These are phyloP conservation scores for Thripadectes ignobilis DNA, from an alignment of 2,797 vertebrate species.

Conservation along the genomic window DNA sequence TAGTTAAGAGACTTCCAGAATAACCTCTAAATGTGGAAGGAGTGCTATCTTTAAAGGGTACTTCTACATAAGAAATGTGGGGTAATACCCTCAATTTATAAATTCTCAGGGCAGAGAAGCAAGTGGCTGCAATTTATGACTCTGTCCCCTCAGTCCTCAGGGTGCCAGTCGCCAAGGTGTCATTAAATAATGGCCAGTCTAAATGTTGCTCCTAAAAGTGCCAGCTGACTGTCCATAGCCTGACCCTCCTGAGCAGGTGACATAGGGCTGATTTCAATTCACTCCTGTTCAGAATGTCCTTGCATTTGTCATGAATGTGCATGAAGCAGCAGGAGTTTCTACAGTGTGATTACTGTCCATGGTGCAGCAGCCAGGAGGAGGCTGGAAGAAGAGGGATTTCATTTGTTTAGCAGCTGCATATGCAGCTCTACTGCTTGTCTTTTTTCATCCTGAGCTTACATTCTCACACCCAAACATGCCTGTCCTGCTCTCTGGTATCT, in stretches of 20 bases:
- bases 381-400: neutral
- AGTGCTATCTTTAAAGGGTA: neutral
- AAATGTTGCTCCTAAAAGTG: neutral
- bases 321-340: neutral
- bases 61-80: neutral
- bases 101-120: neutral
- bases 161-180: neutral
- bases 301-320: neutral
- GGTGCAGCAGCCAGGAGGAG: neutral
- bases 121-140: neutral
- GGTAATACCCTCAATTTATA: neutral
- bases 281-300: neutral
- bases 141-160: neutral
- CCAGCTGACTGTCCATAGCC: neutral
- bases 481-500: too few relatives aligned
- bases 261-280: neutral
- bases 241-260: neutral
- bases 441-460: neutral
- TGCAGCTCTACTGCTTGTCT: neutral
- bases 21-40: neutral
- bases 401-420: neutral
- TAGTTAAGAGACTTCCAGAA: conserved; percentile 26
- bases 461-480: too few relatives aligned
- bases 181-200: neutral
- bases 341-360: neutral